Base-by-base conservation (phyloP, 2,113 vertebrate species). In the Monarcha castaneiventris region DNA sequence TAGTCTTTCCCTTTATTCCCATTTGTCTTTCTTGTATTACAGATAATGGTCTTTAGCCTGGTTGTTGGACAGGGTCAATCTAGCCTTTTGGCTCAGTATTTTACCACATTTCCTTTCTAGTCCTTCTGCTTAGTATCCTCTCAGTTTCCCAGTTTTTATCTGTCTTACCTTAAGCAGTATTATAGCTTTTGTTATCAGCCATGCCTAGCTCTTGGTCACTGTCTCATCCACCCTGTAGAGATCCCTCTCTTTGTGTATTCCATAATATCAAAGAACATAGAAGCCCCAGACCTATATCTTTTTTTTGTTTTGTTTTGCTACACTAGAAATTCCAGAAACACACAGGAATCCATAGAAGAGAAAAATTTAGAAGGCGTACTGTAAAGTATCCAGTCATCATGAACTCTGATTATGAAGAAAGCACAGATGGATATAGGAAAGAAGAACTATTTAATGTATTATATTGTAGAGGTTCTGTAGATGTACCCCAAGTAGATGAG, bases 191-290 rank as follows among this genome's bases (percentile, higher is more conserved):
- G 17, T 52, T 63, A 43, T 15, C 48, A 72, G 37, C 15, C 30
- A 54, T 18, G 4, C 13, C 23, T 43, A 56, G 26, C 30, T 88
- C 26, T 43, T 5, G 8, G 15, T n/a, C 17, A 16, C 51, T 75
- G 13, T 44, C 63, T 67, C 46, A 67, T 22, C 9, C 29, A 33
- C 3, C 26, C 23, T 22, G 12, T 20, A 30, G 52, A 84, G 5
- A 51, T 30, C 5, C 4, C 9, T 44, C 10, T 87, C 7, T n/a
- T 29, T 21, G 6, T 51, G 41, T 71, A 56, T 51, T 51, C 41
- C 22, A 26, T 55, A 30, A 35, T 20, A 39, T 3, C 1, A 0
- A 39, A 64, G 13, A 49, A 3, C 26, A 76, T 8, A 56, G 19
- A 79, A 75, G 10, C 7, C 20, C 10, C 12, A 8, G 30, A 69